Conservation (phyloP, 2,797 vertebrate species). For the Coccyzus lansbergi region DNA sequence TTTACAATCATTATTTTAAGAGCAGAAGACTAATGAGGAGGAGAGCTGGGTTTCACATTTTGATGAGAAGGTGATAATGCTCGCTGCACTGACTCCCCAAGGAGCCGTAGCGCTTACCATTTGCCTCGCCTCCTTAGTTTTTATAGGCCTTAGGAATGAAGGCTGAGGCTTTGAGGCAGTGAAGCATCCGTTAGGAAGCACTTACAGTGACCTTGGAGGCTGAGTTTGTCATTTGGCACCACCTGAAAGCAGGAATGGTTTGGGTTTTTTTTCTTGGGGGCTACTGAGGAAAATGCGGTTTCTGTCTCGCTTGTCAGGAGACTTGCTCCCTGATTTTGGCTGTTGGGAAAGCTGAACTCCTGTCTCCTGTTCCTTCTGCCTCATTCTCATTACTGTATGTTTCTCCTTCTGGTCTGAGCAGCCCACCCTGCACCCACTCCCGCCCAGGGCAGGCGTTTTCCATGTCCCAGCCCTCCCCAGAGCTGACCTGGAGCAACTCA, state of each 20-base stretch:
- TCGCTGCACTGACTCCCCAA: background rate
- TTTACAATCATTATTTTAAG: conserved; percentile 45
- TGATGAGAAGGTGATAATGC: conserved; percentile 35
- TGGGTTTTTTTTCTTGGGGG: background rate
- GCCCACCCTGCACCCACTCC: too few species aligned
- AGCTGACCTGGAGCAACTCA: background rate
- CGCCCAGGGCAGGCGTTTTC: background rate
- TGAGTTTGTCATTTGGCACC: background rate
- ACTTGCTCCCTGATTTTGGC: background rate
- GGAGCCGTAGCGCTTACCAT: background rate
- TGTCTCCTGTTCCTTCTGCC: background rate
- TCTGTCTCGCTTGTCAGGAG: background rate
- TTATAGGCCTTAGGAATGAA: background rate
- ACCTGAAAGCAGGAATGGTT: background rate
- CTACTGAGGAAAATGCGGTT: background rate
- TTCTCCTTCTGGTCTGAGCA: background rate
- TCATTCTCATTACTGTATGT: rapidly evolving
- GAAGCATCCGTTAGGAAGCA: background rate
- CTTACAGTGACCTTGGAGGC: conserved; percentile 28
- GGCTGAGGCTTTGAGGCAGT: background rate
- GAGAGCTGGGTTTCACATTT: conserved; percentile 30
- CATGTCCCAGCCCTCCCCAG: background rate
- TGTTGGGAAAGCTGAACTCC: background rate
- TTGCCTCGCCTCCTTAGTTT: conserved; percentile 40
- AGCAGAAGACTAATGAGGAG: conserved; percentile 39